Base-by-base conservation (phyloP, 2,797 vertebrate species). In the Gymnoscopelus microlampas region DNA sequence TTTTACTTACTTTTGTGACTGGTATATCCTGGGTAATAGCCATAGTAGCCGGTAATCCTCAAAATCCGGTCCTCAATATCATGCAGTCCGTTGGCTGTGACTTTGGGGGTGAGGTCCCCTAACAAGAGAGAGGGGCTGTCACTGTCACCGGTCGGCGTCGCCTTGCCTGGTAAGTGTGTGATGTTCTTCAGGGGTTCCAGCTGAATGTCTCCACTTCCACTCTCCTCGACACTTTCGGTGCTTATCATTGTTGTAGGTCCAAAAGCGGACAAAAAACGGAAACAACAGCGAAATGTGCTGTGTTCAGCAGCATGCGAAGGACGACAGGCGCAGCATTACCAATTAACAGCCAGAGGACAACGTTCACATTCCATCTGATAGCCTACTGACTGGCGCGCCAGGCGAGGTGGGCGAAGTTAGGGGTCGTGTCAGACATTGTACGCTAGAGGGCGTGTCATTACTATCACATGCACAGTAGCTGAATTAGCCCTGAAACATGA, bases 11-110 rank as follows among this genome's bases (percentile, higher is more conserved):
- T 97, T 96, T 93, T 97, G 76, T 97, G 97, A 87, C 96, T 96
- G 91, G 97, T 96, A 93, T 98, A 98, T 53, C 96, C 97, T 14
- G 97, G 96, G 85, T 97, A 98, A 87, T 99, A 99, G 83, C 98
- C 97, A 88, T 99, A 99, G 94, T 98, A 99, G 84, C 97, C 98
- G 47, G 97, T 99, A 92, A 99, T 99, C 88, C 97, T 95, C 87
- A 98, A 89, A 81, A 99, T 99, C 73, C 98, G 90, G 92, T 99
- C 96, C 89, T 99, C 97, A 80, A 99, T 98, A 91, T 97, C 97
- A 88, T 95, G 96, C 89, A 99, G 93, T 66, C 97, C 97, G 89
- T 98, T 98, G 92, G 94, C 94, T 58, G 96, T 94, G 84, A 96
- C 95, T 89, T 95, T 95, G 88, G 94, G 90, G 90, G 72, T 67